Evolutionary conservation across 2,888 invertebrate genomes (phyloP), one percentile per base, ranked within the genome.

Genomic region (Andrena chrysosceles): DNA sequence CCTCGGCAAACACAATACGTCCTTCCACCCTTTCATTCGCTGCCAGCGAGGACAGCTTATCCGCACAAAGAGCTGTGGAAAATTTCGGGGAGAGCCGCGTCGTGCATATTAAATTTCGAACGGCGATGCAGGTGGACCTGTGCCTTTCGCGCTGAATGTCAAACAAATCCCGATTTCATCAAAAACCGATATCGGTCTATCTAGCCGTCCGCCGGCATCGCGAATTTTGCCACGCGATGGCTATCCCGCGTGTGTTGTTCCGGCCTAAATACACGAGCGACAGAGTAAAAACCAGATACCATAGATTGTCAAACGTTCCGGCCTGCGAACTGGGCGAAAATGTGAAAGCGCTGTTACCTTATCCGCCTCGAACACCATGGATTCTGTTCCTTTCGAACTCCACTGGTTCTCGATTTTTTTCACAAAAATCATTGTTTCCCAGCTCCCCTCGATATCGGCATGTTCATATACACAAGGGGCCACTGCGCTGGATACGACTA

Each of bases 141-240:
- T 77, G 72, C 82, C 70, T 86, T 88, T 86, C 83, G 89, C 74
- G 87, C 85, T 85, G 89, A 85, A 89, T 89, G 89, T 92, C 91
- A 91, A 91, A 91, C 90, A 87, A 90, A 91, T 90, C 84, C 90
- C 86, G 88, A 89, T 91, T 91, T 89, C 87, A 90, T 88, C 86
- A 89, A 89, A 89, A 88, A 87, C 80, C 89, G 86, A 88, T 88
- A 89, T 86, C 82, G 80, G 78, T 76, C 87, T 69, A 75, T 85
- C 77, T 70, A 54, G 56, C 48, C 33, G 76, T 77, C 69, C 79
- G 29, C 29, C 52, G 62, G 74, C 20, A 56, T 78, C 59, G 75
- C 76, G 78, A 88, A 85, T 85, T 83, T 81, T 74, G 76, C 68
- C 83, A 66, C 66, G 75, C 60, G 71, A 72, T 54, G 66, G 75